Percentiles rank a stretch among this genome's conserved stretches.
phyloP scores from a whole-genome alignment of 2,888 invertebrate genomes.

The Plebejus melissa region DNA sequence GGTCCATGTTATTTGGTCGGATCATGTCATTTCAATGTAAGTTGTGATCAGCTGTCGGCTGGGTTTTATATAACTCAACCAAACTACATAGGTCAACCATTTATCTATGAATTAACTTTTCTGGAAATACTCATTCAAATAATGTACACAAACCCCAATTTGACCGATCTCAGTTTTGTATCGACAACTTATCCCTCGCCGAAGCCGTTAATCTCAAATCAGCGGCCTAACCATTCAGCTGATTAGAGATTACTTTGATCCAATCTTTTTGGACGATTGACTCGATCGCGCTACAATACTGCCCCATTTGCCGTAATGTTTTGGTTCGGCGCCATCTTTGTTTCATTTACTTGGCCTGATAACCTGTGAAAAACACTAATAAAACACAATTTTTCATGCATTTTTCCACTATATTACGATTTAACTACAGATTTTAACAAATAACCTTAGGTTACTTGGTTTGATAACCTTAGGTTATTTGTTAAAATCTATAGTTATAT shows the following conservation, averaged over 20 bases:
- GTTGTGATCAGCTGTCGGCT: too few relatives aligned
- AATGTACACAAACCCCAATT: background rate
- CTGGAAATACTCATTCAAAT: background rate
- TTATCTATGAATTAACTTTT: too few relatives aligned
- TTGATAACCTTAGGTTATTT: too few relatives aligned
- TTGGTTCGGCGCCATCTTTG: conserved; percentile 11
- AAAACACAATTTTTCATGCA: too few relatives aligned
- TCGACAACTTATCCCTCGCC: background rate
- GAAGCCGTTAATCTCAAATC: background rate
- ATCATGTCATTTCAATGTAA: too few relatives aligned
- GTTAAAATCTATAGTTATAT: too few relatives aligned
- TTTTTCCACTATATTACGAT: too few relatives aligned
- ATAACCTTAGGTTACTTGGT: too few relatives aligned
- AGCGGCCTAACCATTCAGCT: background rate
- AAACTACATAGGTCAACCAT: too few relatives aligned
- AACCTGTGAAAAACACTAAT: background rate
- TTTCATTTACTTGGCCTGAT: background rate
- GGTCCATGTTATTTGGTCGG: too few relatives aligned
- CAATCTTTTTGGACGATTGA: conserved; percentile 12
- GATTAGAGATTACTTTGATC: conserved; percentile 22
- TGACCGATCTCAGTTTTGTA: background rate
- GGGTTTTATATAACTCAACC: too few relatives aligned
- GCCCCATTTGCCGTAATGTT: conserved; percentile 5
- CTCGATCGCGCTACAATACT: background rate
- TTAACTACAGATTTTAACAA: too few relatives aligned